These are phyloP conservation scores for Macquaria australasica DNA, from an alignment of 2,113 vertebrate genomes.

Conservation along the genomic window DNA sequence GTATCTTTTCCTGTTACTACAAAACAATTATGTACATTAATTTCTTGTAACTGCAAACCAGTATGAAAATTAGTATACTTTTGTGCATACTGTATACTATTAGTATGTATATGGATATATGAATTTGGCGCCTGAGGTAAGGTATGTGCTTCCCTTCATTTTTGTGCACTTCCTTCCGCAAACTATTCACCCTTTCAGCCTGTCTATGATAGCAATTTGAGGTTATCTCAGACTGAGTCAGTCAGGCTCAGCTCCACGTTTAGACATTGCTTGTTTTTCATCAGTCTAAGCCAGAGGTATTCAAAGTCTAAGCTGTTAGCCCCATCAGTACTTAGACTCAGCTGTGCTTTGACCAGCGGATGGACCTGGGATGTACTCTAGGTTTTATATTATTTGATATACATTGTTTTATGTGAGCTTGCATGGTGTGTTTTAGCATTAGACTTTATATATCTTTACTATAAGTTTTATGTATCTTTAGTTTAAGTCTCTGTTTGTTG, in stretches of 20 bases:
- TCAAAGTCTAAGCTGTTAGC: not conserved
- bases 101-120: too few relatives aligned
- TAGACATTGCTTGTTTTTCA: too few relatives aligned
- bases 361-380: not conserved
- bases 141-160: too few relatives aligned
- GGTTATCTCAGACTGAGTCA: too few relatives aligned
- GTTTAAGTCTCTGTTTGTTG: not conserved
- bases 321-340: not conserved
- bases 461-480: not conserved
- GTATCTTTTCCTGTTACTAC: not conserved
- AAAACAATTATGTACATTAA: not conserved
- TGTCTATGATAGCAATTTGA: too few relatives aligned
- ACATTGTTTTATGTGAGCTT: not conserved
- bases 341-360: not conserved
- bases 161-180: too few relatives aligned
- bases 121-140: too few relatives aligned
- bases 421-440: not conserved
- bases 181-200: too few relatives aligned
- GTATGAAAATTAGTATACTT: not conserved
- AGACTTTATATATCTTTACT: not conserved
- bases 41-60: not conserved
- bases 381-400: not conserved
- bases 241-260: too few relatives aligned
- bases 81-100: too few relatives aligned
- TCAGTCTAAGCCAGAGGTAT: too few relatives aligned